phyloP scores from a whole-genome alignment of 2,888 invertebrate species.

The Orchesellides sinensis region DNA sequence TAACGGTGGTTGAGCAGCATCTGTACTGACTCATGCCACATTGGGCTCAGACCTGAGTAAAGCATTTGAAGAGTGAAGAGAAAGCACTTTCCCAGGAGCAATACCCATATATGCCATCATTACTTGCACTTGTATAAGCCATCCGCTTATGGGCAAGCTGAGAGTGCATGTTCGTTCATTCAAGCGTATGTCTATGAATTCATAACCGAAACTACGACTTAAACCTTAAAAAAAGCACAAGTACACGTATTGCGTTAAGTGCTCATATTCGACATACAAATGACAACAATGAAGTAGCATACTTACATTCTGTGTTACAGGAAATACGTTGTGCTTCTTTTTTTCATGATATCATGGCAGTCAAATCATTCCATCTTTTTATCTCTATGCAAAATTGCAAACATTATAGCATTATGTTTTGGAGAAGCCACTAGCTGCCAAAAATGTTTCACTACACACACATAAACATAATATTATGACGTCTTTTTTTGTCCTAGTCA shows the following conservation, averaged over 20 bases:
- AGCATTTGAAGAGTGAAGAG: background rate
- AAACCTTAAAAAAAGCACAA: background rate
- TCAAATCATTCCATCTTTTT: background rate
- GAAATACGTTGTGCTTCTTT: background rate
- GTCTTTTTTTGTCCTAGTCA: background rate
- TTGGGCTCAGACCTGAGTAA: background rate
- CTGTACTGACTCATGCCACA: background rate
- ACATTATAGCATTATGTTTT: too few relatives aligned
- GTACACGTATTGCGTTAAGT: background rate
- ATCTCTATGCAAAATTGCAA: conserved; percentile 16
- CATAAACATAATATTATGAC: conserved; percentile 4
- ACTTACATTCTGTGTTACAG: background rate
- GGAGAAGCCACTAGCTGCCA: conserved; percentile 22
- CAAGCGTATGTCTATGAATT: background rate
- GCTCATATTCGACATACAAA: background rate
- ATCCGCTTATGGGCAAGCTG: background rate
- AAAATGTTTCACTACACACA: conserved; percentile 9
- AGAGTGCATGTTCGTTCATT: conserved; percentile 6
- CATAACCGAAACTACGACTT: background rate
- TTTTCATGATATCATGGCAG: background rate
- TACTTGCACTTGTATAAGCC: background rate
- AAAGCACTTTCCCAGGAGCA: background rate
- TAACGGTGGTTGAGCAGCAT: conserved; percentile 60
- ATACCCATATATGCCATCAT: background rate
- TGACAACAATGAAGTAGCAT: background rate